Evolutionary conservation across 2,888 invertebrate species (phyloP), one percentile per base, ranked within the genome.

Genomic region (Pristionchus mayeri): DNA sequence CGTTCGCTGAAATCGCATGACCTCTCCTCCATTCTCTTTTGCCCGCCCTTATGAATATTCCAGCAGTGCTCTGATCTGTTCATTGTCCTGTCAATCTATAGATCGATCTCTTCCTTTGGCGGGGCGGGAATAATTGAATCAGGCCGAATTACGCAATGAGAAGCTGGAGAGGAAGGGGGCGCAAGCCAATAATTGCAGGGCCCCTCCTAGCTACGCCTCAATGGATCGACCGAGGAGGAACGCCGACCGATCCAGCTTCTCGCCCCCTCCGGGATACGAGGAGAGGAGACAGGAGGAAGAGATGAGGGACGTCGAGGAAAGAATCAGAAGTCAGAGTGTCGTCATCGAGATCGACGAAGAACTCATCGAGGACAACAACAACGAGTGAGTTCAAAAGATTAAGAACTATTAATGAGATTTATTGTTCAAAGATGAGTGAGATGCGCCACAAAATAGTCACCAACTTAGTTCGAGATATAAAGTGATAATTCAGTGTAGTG

Each of bases 281-380:
- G 67, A 67, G 40, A 40, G 37, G n/a, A 6, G 40, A 24, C n/a
- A 37, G 40, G 71, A 71, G 24, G 37, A 37, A 24, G 24, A n/a
- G 30, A 24, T 24, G 44, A 71, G 37, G 40, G 71, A 34, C 37
- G 40, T 11, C 40, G 34, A 67, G 37, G n/a, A n/a, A n/a, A 37
- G 37, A 37, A 9, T 37, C 30, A 67, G 34, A 34, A 37, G n/a
- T n/a, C n/a, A 67, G 67, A 13, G 21, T 18, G 34, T 34, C 16
- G 71, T 71, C 40, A 63, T 82, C 37, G 81, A 82, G 63, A 82
- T 82, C 18, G 63, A 63, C 1, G 81, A 82, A n/a, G 81, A 82
- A 50, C 44, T 82, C 48, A 48, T 82, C 24, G 63, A 48, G 80
- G 80, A 80, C 21, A 50, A 71, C 30, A 54, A 80, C 34, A 80